Percentiles rank a stretch among this genome's conserved stretches.
phyloP scores from a whole-genome alignment of 2,113 vertebrate genomes.

The Labeo rohita region DNA sequence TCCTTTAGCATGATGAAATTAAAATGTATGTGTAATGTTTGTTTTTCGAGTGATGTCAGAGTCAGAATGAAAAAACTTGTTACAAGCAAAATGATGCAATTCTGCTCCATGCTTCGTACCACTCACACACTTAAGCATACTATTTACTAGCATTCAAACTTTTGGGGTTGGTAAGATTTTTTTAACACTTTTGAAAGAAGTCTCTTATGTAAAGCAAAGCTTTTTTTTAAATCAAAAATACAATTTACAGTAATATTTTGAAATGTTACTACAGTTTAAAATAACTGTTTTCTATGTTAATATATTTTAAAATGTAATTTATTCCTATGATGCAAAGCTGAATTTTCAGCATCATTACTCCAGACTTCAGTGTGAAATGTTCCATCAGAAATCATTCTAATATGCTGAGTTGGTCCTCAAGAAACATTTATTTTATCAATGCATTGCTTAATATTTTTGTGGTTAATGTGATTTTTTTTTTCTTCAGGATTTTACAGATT shows the following conservation, averaged over 20 bases:
- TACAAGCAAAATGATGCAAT: too few relatives aligned
- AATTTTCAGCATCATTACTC: not conserved
- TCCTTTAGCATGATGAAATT: too few relatives aligned
- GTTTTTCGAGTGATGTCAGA: not conserved
- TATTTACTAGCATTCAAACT: not conserved
- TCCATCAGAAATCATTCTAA: too few relatives aligned
- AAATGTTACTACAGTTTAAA: too few relatives aligned
- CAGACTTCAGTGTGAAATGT: not conserved
- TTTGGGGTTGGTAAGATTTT: not conserved
- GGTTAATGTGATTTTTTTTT: too few relatives aligned
- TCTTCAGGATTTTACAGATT: too few relatives aligned
- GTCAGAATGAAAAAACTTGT: not conserved
- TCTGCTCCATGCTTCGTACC: not conserved
- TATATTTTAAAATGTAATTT: too few relatives aligned
- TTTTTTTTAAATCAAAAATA: not conserved
- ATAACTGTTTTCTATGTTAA: too few relatives aligned
- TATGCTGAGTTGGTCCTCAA: too few relatives aligned
- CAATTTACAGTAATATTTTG: not conserved
- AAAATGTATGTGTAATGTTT: too few relatives aligned
- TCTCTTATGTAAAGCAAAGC: not conserved
- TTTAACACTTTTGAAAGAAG: not conserved
- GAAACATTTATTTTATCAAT: not conserved
- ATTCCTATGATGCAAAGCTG: too few relatives aligned
- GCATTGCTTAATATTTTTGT: not conserved
- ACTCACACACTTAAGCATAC: not conserved